phyloP scores from a whole-genome alignment of 2,888 invertebrate species.

The Bibio marci region DNA sequence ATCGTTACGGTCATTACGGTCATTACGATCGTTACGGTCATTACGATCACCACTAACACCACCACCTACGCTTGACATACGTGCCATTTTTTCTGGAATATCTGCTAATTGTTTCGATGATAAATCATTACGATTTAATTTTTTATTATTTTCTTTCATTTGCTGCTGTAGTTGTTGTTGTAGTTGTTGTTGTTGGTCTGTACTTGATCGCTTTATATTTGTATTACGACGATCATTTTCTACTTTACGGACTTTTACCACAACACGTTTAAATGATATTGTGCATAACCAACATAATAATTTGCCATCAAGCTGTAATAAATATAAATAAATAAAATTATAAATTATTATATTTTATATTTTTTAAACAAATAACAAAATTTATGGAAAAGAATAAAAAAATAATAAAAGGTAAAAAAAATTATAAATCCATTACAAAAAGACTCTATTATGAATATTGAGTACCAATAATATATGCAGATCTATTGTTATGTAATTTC shows the following conservation, averaged over 20 bases:
- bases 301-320: slow-evolving; percentile 78
- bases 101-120: slow-evolving; percentile 18
- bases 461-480: neutral
- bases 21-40: slow-evolving; percentile 3
- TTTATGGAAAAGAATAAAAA: neutral
- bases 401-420: slow-evolving; percentile 1
- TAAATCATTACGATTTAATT: slow-evolving; percentile 32
- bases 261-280: slow-evolving; percentile 75
- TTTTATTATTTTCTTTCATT: slow-evolving; percentile 28
- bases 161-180: slow-evolving; percentile 14
- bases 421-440: too few relatives aligned
- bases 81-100: slow-evolving; percentile 23
- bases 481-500: too few relatives aligned
- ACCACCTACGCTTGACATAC: slow-evolving; percentile 13
- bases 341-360: neutral
- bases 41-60: slow-evolving; percentile 8
- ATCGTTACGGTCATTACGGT: too few relatives aligned
- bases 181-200: slow-evolving; percentile 15
- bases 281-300: slow-evolving; percentile 92
- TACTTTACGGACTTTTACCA: slow-evolving; percentile 80
- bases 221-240: slow-evolving; percentile 44
- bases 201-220: slow-evolving; percentile 29
- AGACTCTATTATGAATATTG: neutral
- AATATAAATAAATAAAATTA: slow-evolving; percentile 4
- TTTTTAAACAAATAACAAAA: neutral